Evolutionary conservation across 1,140 invertebrate species (phyloP).

Genomic region (Chironomus tepperi): DNA sequence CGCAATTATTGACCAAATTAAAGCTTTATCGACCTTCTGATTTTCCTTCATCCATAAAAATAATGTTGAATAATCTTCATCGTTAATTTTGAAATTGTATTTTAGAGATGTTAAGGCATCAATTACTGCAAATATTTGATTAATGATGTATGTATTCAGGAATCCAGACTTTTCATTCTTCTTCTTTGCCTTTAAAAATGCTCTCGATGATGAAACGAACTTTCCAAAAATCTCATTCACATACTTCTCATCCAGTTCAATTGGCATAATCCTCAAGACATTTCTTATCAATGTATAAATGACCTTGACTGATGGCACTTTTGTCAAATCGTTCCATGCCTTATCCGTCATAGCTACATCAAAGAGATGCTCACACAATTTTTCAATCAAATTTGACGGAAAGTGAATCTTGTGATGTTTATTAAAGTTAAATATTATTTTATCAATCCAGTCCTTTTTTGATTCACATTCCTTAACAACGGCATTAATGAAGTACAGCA

Average conservation of each 20-base stretch:
- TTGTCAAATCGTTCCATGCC: neutral
- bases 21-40: neutral
- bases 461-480: neutral
- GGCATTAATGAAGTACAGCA: neutral
- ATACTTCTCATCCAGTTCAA: neutral
- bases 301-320: neutral
- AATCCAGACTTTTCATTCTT: neutral
- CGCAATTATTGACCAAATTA: neutral
- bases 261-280: neutral
- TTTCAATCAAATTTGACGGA: neutral
- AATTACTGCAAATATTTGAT: neutral
- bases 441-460: too few relatives aligned
- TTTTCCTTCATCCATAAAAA: neutral
- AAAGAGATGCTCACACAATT: neutral
- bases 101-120: neutral
- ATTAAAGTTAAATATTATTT: too few relatives aligned
- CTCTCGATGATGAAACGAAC: neutral
- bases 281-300: neutral
- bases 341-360: neutral
- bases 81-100: neutral
- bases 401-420: neutral
- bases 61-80: neutral
- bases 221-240: neutral
- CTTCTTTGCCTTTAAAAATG: neutral
- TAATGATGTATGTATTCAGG: neutral